phyloP scores from a whole-genome alignment of 2,113 vertebrate genomes.

The Lepidothrix coronata region DNA sequence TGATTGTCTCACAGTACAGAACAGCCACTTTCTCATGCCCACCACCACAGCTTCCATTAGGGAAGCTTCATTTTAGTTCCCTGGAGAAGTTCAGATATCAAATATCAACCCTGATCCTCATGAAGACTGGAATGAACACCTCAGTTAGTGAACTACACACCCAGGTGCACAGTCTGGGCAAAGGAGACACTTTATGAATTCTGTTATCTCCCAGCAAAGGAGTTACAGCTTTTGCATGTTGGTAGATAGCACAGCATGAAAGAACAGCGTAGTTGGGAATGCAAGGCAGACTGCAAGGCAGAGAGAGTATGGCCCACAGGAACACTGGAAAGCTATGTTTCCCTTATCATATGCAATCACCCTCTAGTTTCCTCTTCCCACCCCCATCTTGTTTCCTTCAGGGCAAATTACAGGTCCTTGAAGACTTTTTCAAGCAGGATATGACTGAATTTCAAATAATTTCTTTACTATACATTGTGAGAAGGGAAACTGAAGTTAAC shows the following conservation, averaged over 20 bases:
- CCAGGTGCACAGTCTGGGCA: background rate
- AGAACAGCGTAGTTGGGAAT: background rate
- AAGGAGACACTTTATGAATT: background rate
- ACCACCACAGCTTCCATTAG: background rate
- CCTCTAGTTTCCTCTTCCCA: background rate
- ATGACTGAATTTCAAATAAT: background rate
- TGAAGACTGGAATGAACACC: background rate
- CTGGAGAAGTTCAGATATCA: background rate
- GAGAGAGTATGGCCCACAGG: background rate
- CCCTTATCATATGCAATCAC: background rate
- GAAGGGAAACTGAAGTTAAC: background rate
- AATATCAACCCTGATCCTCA: background rate
- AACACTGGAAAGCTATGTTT: background rate
- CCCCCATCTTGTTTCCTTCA: background rate
- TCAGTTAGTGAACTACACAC: too few relatives aligned
- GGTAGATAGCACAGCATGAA: background rate
- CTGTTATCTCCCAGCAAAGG: background rate
- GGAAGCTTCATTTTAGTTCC: background rate
- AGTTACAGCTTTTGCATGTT: background rate
- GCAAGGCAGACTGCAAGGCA: background rate
- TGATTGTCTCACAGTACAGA: rapidly evolving
- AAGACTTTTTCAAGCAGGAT: slow-evolving; percentile 11
- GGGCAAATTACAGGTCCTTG: background rate
- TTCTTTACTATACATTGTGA: background rate
- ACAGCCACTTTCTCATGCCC: background rate